These are phyloP conservation scores for Echinometra lucunter DNA, from an alignment of 53 echinoderm and acorn worm species.

Conservation along the genomic window DNA sequence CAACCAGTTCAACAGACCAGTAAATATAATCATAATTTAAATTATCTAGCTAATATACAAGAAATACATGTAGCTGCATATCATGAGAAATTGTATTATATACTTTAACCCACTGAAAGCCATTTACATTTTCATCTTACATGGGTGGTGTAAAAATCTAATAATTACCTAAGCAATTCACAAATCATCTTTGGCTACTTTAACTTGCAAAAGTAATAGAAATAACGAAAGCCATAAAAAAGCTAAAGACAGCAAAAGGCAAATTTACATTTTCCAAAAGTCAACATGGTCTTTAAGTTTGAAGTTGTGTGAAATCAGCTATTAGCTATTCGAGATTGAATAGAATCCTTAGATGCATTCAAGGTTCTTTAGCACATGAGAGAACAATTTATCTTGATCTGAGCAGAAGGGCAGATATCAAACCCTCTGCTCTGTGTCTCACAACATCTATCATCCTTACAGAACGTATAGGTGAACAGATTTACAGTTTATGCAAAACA, in stretches of 20 bases:
- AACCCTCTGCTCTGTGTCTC: neutral
- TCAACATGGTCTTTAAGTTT: neutral
- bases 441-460: neutral
- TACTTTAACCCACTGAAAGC: too few species aligned
- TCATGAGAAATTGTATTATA: too few species aligned
- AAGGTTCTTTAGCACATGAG: slow-evolving; percentile 43
- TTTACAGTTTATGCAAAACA: neutral
- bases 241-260: neutral
- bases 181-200: too few species aligned
- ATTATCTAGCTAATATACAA: too few species aligned
- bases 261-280: neutral
- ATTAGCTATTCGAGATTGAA: slow-evolving; percentile 20
- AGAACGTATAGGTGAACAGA: neutral
- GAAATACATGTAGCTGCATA: too few species aligned
- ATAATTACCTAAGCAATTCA: too few species aligned
- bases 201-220: too few species aligned
- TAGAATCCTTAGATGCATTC: slow-evolving; percentile 21
- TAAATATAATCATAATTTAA: neutral
- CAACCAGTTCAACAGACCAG: neutral
- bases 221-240: too few species aligned
- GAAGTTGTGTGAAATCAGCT: slow-evolving; percentile 25
- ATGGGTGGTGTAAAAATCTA: too few species aligned
- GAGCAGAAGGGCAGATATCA: neutral
- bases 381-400: neutral
- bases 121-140: too few species aligned